phyloP scores from a whole-genome alignment of 2,797 vertebrate genomes.

The Dendrocincla fuliginosa region DNA sequence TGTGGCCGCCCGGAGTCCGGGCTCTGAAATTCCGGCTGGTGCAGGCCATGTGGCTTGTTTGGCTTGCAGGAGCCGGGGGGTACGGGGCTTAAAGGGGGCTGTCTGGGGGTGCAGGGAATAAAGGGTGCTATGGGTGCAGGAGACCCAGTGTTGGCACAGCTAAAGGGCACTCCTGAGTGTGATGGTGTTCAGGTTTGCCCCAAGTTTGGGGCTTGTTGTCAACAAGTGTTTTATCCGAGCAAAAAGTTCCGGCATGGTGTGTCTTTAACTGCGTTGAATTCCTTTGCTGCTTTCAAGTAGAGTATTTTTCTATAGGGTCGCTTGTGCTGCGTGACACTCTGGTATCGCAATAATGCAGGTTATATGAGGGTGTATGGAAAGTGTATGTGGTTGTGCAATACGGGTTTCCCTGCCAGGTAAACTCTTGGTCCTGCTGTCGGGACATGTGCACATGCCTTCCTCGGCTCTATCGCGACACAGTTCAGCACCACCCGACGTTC shows the following conservation, averaged over 20 bases:
- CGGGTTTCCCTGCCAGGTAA: too few species aligned
- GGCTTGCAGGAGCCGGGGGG: not conserved
- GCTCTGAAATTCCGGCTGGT: accelerated
- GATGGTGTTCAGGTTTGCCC: not conserved
- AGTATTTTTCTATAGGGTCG: accelerated
- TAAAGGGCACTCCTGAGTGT: not conserved
- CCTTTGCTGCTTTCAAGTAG: accelerated
- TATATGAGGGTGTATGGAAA: too few species aligned
- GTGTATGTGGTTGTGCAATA: too few species aligned
- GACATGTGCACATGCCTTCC: too few species aligned
- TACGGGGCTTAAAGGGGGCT: not conserved
- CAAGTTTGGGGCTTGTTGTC: accelerated
- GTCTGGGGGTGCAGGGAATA: too few species aligned
- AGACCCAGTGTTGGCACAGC: accelerated
- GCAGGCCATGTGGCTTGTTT: accelerated
- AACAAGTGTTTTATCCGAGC: accelerated
- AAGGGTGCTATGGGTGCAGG: accelerated
- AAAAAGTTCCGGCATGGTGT: accelerated
- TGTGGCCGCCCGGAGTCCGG: not conserved
- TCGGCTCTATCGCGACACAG: too few species aligned
- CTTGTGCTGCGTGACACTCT: accelerated
- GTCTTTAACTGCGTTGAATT: accelerated
- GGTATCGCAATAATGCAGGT: too few species aligned
- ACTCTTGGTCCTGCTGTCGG: too few species aligned
- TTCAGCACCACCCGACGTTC: too few species aligned